phyloP scores from a whole-genome alignment of 2,797 vertebrate genomes.

The Picus viridis region DNA sequence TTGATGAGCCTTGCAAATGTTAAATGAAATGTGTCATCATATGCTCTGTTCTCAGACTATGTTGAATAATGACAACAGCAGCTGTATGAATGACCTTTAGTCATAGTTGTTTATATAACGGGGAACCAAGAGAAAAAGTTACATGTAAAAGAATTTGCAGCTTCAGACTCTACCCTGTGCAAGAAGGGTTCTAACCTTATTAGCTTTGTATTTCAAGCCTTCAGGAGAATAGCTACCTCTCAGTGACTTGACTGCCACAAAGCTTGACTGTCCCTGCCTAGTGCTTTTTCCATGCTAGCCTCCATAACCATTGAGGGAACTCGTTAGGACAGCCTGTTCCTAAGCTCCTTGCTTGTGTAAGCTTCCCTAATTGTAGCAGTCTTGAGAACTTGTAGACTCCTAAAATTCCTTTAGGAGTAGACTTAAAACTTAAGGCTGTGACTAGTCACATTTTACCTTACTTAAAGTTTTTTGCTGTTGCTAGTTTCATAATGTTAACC shows the following conservation, averaged over 20 bases:
- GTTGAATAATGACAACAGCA: not conserved
- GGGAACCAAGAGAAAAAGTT: not conserved
- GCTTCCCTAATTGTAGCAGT: not conserved
- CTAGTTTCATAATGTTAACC: not conserved
- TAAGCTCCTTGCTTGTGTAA: not conserved
- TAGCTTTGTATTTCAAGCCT: not conserved
- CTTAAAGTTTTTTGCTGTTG: not conserved
- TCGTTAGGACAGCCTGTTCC: not conserved
- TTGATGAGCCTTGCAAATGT: not conserved
- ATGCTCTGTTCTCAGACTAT: not conserved
- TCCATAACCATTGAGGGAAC: not conserved
- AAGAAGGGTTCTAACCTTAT: not conserved
- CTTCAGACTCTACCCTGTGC: not conserved
- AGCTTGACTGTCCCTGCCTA: not conserved
- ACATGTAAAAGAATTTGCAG: not conserved
- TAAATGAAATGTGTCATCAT: not conserved
- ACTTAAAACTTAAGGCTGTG: not conserved
- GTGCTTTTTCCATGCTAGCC: not conserved
- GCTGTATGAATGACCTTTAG: not conserved
- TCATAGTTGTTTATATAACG: not conserved
- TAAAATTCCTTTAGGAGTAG: not conserved
- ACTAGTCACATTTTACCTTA: not conserved
- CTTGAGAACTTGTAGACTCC: not conserved
- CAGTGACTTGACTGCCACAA: not conserved
- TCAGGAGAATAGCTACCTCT: not conserved